Conservation (phyloP, 2,113 vertebrate genomes). For the Colius striatus region DNA sequence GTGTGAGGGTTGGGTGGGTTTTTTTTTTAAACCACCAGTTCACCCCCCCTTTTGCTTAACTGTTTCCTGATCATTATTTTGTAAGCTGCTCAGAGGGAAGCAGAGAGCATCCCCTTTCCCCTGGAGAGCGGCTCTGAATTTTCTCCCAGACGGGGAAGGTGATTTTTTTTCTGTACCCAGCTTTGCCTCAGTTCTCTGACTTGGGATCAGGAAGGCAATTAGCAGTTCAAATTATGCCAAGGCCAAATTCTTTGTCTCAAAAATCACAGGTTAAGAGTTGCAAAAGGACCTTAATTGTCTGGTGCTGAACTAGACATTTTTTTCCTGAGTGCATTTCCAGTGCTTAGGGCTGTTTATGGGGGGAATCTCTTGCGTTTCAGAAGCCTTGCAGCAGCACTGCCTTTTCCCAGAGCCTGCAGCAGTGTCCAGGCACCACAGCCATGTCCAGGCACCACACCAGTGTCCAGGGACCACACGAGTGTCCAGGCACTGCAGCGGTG, state of each 20-base stretch:
- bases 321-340: slow-evolving; percentile 22
- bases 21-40: slow-evolving; percentile 14
- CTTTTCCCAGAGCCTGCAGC: neutral
- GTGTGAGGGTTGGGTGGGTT: slow-evolving; percentile 20
- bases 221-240: slow-evolving; percentile 52
- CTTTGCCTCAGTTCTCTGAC: slow-evolving; percentile 4
- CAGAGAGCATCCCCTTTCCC: slow-evolving; percentile 8
- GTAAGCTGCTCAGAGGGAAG: slow-evolving; percentile 43
- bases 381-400: neutral
- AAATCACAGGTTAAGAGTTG: slow-evolving; percentile 48
- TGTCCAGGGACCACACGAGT: neutral
- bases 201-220: slow-evolving; percentile 37
- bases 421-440: neutral
- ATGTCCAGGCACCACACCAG: neutral
- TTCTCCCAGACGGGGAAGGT: neutral
- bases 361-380: neutral
- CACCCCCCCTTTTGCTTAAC: slow-evolving; percentile 64
- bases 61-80: slow-evolving; percentile 71
- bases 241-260: slow-evolving; percentile 55
- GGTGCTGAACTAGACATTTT: slow-evolving; percentile 28
- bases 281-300: slow-evolving; percentile 53
- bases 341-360: neutral
- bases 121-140: neutral
- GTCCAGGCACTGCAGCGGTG: neutral
- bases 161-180: neutral